Base-by-base conservation (phyloP, 53 echinoderm and acorn worm species). In the Glandiceps talaboti region DNA sequence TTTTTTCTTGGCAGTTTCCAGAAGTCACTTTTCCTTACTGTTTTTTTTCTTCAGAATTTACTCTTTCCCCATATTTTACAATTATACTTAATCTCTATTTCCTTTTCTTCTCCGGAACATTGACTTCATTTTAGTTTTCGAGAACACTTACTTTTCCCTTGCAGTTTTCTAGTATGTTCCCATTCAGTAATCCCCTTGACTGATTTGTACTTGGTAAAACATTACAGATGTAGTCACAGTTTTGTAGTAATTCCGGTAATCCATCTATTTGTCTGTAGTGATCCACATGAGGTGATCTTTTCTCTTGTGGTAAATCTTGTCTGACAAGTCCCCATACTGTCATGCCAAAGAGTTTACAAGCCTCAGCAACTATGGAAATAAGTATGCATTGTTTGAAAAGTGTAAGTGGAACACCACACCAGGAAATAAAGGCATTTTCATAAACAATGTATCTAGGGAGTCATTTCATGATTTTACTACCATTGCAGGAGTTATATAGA, bases 181-280 rank as follows among this genome's bases (percentile, higher is more conserved):
- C 87, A 14, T 85, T 81, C 26, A 92, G 85, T 30, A 92, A 31
- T n/a, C 81, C 87, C 27, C 75, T 79, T 10, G 92, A 89, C 33
- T 84, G 31, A 0, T 83, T 25, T 0, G 92, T 92, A 73, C 87
- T 82, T 33, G 92, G 92, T 73, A 92, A 81, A 33, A 92, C 85
- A 83, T 76, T 92, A 29, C 89, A 89, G 31, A 92, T 30, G 73
- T 86, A 89, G 79, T 92, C 89, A 73, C 87, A 89, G 28, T 92
- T 82, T 26, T 80, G 87, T 6, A 92, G 84, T 10, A 92, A 33
- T n/a, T 86, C 89, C 0, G 84, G 82, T 33, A 92, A 77, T 0
- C 82, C 32, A 30, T 85, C 27, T 76, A 26, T 81, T 45, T 88
- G 83, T 88, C 82, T 86, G 30, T 91, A 91, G 29, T 88, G 85